A percentile compares a stretch with the other conserved stretches of the same genome.
phyloP scores from a whole-genome alignment of 2,888 invertebrate species.

The Mythimna lalbum region DNA sequence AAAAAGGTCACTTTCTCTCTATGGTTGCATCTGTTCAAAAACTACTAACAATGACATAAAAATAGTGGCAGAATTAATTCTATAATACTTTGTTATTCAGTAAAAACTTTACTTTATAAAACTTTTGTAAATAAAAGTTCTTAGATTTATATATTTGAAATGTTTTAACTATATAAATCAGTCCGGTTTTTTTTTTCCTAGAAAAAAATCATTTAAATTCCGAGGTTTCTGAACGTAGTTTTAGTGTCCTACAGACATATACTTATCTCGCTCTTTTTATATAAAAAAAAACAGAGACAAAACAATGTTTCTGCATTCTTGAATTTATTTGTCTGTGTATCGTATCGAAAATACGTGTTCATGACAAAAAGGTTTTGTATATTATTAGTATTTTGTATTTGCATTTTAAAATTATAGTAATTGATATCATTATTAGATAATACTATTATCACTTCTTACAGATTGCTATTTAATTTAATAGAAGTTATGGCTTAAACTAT shows the following conservation, averaged over 20 bases:
- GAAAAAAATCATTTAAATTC: neutral
- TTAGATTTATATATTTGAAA: rapidly evolving
- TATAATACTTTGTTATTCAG: neutral
- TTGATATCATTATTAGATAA: conserved; percentile 15
- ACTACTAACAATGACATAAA: neutral
- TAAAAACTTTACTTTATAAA: neutral
- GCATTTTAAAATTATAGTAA: conserved; percentile 27
- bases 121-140: no score
- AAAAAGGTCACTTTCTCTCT: conserved; percentile 3
- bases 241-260: neutral
- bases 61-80: neutral
- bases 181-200: neutral
- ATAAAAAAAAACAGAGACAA: conserved; percentile 49
- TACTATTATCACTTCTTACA: neutral
- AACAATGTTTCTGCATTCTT: conserved; percentile 37
- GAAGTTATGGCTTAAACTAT: conserved; percentile 3
- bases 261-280: conserved; percentile 41
- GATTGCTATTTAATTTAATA: conserved; percentile 5
- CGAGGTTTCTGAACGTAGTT: conserved; percentile 24
- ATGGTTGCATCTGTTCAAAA: conserved; percentile 37
- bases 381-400: conserved; percentile 21
- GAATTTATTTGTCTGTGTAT: conserved; percentile 12
- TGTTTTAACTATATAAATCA: no score
- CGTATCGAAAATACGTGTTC: conserved; percentile 54
- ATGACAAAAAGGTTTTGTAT: conserved; percentile 52